phyloP scores from a whole-genome alignment of 2,797 vertebrate species.

The Masticophis lateralis region DNA sequence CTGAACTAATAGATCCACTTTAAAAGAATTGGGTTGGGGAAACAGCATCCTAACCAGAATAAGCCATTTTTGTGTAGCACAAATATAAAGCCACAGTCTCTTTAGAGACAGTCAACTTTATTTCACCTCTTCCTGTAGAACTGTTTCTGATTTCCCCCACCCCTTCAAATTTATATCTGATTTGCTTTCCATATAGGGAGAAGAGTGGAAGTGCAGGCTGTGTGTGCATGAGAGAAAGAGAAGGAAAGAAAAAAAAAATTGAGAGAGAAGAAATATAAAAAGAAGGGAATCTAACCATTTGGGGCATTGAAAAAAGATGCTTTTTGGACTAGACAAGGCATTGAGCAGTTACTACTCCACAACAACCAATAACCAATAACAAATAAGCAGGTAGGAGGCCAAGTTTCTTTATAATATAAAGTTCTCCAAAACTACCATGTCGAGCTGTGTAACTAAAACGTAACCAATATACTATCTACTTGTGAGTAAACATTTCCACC shows the following conservation, averaged over 20 bases:
- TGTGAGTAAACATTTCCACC: neutral
- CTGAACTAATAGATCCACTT: neutral
- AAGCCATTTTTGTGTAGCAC: neutral
- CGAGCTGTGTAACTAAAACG: no score
- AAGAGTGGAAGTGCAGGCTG: neutral
- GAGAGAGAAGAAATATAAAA: neutral
- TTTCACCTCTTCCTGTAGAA: neutral
- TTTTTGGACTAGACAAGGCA: neutral
- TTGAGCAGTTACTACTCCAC: neutral
- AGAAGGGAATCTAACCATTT: neutral
- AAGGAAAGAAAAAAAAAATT: neutral
- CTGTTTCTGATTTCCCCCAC: neutral
- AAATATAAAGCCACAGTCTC: neutral
- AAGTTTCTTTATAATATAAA: neutral
- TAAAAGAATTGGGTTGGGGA: neutral
- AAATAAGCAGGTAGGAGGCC: neutral
- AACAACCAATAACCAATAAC: neutral
- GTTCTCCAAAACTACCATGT: neutral
- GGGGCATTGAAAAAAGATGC: neutral
- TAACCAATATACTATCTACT: neutral
- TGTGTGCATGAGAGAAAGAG: neutral
- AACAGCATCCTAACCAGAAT: neutral
- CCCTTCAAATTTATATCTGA: neutral
- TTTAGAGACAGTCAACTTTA: neutral
- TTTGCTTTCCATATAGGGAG: no score